These are phyloP conservation scores for Tetragonula carbonaria DNA, from an alignment of 2,888 invertebrate genomes.

Conservation along the genomic window DNA sequence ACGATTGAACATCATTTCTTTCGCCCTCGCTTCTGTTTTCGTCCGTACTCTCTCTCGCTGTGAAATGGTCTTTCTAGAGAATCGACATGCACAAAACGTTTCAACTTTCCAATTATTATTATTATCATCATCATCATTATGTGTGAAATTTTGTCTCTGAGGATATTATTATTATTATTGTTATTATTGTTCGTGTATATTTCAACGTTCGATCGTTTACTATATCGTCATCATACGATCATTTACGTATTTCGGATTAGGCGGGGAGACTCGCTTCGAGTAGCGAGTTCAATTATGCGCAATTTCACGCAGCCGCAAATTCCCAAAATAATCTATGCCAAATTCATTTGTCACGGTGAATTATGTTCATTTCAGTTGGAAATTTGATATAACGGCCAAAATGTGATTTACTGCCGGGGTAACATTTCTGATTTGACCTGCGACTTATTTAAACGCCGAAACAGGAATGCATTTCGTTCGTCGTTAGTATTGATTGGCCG, in stretches of 20 bases:
- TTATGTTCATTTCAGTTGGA: conserved; percentile 13
- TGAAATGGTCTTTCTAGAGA: not conserved
- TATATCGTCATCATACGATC: not conserved
- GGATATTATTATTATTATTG: no score
- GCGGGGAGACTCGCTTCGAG: conserved; percentile 14
- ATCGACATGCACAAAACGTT: not conserved
- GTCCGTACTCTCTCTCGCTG: not conserved
- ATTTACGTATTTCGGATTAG: conserved; percentile 9
- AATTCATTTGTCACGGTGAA: conserved; percentile 35
- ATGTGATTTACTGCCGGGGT: conserved; percentile 34
- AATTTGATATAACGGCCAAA: conserved; percentile 31
- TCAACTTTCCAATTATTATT: not conserved
- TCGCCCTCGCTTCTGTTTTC: not conserved
- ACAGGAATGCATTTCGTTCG: conserved; percentile 17
- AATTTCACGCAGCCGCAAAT: conserved; percentile 19
- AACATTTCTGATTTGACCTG: conserved; percentile 22
- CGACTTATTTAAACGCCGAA: conserved; percentile 1
- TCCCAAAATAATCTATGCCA: conserved; percentile 7
- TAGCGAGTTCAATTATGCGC: conserved; percentile 3
- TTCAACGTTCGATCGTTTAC: not conserved
- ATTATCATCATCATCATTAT: not conserved
- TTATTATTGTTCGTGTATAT: not conserved
- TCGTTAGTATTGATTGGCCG: not conserved
- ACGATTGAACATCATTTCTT: not conserved
- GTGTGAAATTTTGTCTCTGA: no score